These are phyloP conservation scores for Myotis daubentonii DNA, from an alignment of 2,797 vertebrate genomes.

Conservation along the genomic window DNA sequence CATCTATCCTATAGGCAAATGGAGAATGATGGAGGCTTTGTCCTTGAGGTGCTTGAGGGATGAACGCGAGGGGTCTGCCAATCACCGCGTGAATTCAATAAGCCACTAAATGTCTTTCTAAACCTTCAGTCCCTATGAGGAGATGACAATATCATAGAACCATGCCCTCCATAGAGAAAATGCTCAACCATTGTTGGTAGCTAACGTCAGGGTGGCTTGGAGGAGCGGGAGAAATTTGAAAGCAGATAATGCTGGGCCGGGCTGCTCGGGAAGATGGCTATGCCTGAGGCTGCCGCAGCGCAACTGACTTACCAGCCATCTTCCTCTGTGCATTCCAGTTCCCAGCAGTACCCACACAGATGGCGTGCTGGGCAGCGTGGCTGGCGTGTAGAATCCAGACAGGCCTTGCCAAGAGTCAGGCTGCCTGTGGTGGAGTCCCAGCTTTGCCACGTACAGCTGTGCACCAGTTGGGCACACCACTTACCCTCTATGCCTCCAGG, in stretches of 20 bases:
- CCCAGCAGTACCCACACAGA: no score
- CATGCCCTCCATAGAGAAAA: background rate
- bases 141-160: background rate
- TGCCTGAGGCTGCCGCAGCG: background rate
- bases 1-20: conserved; percentile 56
- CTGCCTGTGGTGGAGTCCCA: background rate
- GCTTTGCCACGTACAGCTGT: background rate
- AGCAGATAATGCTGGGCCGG: background rate
- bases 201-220: background rate
- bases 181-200: background rate
- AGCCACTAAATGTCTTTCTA: background rate
- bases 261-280: background rate
- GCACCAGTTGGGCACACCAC: background rate
- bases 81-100: conserved; percentile 14
- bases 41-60: conserved; percentile 66
- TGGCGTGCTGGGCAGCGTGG: no score
- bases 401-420: background rate
- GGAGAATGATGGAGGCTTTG: conserved; percentile 47
- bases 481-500: background rate
- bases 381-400: background rate
- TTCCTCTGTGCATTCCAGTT: background rate
- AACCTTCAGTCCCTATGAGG: background rate
- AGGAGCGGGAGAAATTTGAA: background rate
- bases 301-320: background rate
- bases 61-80: background rate